These are phyloP conservation scores for Megalops cyprinoides DNA, from an alignment of 2,797 vertebrate genomes.

Conservation along the genomic window DNA sequence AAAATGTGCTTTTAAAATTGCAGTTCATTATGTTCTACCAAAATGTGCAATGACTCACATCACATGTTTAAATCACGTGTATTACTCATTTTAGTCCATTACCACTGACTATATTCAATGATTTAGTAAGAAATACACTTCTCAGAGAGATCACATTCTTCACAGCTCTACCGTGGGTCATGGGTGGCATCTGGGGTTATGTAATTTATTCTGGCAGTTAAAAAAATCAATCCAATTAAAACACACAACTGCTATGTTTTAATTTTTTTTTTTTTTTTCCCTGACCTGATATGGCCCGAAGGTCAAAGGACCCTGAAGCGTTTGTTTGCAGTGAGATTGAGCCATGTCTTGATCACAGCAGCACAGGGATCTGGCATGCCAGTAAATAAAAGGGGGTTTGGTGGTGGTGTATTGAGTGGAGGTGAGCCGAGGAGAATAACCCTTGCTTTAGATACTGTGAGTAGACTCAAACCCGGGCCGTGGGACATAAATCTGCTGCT, in stretches of 20 bases:
- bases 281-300: too few species aligned
- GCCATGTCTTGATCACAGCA: background rate
- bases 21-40: too few species aligned
- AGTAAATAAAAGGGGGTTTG: background rate
- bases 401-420: background rate
- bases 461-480: background rate
- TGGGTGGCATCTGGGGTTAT: background rate
- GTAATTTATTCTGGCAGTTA: conserved; percentile 12
- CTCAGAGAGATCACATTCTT: background rate
- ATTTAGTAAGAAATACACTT: background rate
- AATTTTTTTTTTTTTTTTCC: background rate
- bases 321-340: too few species aligned
- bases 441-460: background rate
- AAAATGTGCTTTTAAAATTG: too few species aligned
- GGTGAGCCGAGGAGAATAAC: background rate
- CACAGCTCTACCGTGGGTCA: background rate
- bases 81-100: too few species aligned
- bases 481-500: background rate
- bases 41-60: too few species aligned
- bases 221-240: conserved; percentile 16
- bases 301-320: too few species aligned
- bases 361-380: background rate
- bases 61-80: background rate
- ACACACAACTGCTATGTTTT: background rate
- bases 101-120: too few species aligned